Conservation (phyloP, 2,797 vertebrate species). For the Heliangelus exortis region DNA sequence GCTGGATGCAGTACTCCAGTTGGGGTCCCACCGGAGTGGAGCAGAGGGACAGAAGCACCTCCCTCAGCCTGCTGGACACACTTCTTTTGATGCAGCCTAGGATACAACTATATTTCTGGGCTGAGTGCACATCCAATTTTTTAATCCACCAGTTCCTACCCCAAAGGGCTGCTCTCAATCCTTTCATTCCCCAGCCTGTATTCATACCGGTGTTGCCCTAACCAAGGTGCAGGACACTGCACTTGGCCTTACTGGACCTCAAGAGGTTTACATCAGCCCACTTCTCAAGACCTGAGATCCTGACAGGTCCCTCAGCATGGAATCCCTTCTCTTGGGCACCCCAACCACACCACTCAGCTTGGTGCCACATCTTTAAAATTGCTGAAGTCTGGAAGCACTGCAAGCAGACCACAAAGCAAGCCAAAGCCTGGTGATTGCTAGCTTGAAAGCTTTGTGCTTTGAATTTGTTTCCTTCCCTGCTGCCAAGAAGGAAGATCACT, state of each 20-base stretch:
- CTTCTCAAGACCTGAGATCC: neutral
- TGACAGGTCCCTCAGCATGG: neutral
- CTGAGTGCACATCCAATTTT: neutral
- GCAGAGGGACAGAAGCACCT: no score
- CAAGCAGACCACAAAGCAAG: neutral
- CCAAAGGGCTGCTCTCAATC: neutral
- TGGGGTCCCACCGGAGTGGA: no score
- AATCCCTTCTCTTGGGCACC: neutral
- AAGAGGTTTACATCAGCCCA: neutral
- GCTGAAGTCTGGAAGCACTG: neutral
- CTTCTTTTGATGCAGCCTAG: no score
- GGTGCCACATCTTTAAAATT: neutral
- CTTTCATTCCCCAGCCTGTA: neutral
- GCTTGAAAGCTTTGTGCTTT: neutral
- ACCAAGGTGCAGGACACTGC: neutral
- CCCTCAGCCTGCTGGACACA: no score
- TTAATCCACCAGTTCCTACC: neutral
- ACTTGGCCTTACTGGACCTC: neutral
- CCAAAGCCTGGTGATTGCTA: neutral
- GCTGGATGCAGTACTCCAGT: no score
- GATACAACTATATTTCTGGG: no score
- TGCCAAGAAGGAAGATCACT: neutral
- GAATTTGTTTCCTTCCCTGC: neutral
- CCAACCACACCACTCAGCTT: neutral
- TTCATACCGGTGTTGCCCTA: neutral